phyloP scores from a whole-genome alignment of 2,888 invertebrate species.

The Caenorhabditis drosophilae region DNA sequence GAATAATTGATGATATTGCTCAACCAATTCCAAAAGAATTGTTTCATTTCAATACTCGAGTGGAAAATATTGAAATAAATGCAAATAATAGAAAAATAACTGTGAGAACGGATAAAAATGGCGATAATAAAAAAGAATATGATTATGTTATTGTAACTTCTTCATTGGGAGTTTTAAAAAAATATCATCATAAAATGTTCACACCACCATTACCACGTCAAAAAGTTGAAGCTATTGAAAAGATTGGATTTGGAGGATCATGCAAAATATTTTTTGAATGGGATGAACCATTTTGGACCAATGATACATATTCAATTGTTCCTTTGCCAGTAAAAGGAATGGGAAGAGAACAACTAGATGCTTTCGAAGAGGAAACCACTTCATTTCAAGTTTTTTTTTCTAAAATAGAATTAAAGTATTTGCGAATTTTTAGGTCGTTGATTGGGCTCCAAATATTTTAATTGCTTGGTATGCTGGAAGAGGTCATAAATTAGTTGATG shows the following conservation, averaged over 20 bases:
- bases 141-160: slow-evolving; percentile 64
- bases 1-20: slow-evolving; percentile 52
- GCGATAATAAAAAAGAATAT: slow-evolving; percentile 41
- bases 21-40: slow-evolving; percentile 26
- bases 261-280: slow-evolving; percentile 62
- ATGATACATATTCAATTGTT: slow-evolving; percentile 48
- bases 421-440: slow-evolving; percentile 43
- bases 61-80: slow-evolving; percentile 46
- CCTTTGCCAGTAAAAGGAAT: slow-evolving; percentile 54
- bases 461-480: slow-evolving; percentile 62
- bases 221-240: slow-evolving; percentile 59
- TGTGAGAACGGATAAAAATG: slow-evolving; percentile 14
- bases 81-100: slow-evolving; percentile 7
- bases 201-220: slow-evolving; percentile 49
- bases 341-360: slow-evolving; percentile 33
- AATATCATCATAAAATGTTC: slow-evolving; percentile 50
- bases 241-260: slow-evolving; percentile 58
- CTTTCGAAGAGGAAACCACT: slow-evolving; percentile 50
- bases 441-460: slow-evolving; percentile 56
- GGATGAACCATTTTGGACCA: slow-evolving; percentile 59
- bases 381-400: slow-evolving; percentile 40
- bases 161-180: slow-evolving; percentile 63
- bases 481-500: slow-evolving; percentile 57
- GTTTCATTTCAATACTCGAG: slow-evolving; percentile 51
- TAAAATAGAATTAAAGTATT: slow-evolving; percentile 3